Evolutionary conservation across 1,140 invertebrate genomes (phyloP), one percentile per base, ranked within the genome.

Genomic region (Drosophila jambulina): DNA sequence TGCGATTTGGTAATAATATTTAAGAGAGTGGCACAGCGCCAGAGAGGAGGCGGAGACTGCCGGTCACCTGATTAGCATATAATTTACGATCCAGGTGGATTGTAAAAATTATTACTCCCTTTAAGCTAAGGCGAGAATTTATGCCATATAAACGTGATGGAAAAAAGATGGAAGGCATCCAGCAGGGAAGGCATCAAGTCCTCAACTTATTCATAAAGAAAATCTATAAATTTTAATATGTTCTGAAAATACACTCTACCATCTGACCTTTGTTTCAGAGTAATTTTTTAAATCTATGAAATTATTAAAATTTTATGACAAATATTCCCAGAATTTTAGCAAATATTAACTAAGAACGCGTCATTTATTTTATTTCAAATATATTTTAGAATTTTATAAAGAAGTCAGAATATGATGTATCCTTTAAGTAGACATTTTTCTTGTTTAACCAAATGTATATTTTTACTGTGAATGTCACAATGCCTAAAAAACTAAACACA

Each of bases 31-130:
- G 2, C 7, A 6, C 10, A 29, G n/a, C 3, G n/a, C 12, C 27
- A 15, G 49, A 21, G 25, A 62, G 63, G 19, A 65, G 46, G 64
- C 75, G 59, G 53, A 72, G 45, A 61, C 49, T 48, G 62, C 46
- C 42, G 62, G 80, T 80, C 83, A 88, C 80, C 84, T 87, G 80
- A 84, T 88, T 90, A 84, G 54, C 75, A 81, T 81, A 80, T 90
- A 78, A 84, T 88, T 83, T 80, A 77, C 62, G 82, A 59, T 60
- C 67, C 69, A 51, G 42, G 12, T 53, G 36, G 42, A 57, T 71
- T 53, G 49, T 76, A 54, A 43, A 67, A 62, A 60, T 75, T 78
- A 83, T 59, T 43, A 65, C 62, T 57, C 25, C 71, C 42, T 69
- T 74, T 68, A 64, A 72, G 60, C 23, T 8, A 42, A 45, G 42